phyloP scores from a whole-genome alignment of 2,888 invertebrate species.

The Dynastes maya region DNA sequence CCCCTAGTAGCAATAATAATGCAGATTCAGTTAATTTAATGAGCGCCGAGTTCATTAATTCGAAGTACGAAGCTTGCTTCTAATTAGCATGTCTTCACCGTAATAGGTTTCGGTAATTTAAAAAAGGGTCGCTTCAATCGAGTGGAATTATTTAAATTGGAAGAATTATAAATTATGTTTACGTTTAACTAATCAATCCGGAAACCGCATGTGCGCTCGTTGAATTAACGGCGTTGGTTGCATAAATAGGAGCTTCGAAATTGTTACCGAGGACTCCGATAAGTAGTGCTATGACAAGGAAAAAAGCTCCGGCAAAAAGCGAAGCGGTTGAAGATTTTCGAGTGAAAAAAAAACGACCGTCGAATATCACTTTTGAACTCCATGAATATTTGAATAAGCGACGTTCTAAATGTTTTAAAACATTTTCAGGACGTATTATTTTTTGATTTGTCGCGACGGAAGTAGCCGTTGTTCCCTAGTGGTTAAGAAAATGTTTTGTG shows the following conservation, averaged over 20 bases:
- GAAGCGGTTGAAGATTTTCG: background rate
- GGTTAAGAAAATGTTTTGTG: background rate
- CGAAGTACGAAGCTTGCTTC: no score
- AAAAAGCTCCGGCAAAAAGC: background rate
- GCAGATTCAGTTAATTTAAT: no score
- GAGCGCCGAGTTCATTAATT: no score
- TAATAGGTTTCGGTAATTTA: no score
- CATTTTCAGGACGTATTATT: background rate
- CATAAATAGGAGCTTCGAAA: background rate
- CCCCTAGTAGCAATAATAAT: no score
- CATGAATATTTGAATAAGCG: background rate
- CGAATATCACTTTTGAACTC: background rate
- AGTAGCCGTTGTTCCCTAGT: background rate
- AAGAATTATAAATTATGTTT: conserved; percentile 22
- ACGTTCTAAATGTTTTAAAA: background rate
- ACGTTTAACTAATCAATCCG: background rate
- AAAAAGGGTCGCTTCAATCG: background rate
- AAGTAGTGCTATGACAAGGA: background rate
- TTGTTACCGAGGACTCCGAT: background rate
- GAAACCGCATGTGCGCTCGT: background rate
- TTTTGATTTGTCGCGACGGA: background rate
- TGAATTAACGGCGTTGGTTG: background rate
- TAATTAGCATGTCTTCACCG: no score
- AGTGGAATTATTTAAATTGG: background rate
- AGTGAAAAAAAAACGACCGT: background rate